Base-by-base conservation (phyloP, 2,797 vertebrate genomes). In the Emys orbicularis region DNA sequence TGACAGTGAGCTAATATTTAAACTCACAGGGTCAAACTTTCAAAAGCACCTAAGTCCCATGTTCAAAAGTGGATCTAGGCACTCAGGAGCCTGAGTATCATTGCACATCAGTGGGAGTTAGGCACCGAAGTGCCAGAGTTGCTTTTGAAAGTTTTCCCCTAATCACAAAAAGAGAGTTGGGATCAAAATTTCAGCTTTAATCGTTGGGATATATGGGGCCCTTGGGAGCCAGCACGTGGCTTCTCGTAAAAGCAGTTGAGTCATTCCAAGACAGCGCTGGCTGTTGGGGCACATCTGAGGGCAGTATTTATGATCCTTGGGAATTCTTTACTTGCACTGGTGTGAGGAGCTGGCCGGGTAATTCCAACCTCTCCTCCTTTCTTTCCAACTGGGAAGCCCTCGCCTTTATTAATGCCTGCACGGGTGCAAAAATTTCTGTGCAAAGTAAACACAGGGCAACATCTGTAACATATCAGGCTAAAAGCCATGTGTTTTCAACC, bases 401-500 rank as follows among this genome's bases (percentile, higher is more conserved):
- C 44, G 50, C 81, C 92, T 96, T 89, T 84, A 83, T 89, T 88
- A 52, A 54, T 0, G 15, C 79, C 87, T 95, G 77, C 94, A 3
- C 92, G 94, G 89, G 87, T 79, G n/a, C 93, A 86, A 94, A 89
- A 84, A 79, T 86, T 68, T 76, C 92, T 95, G 56, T 29, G 34
- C 44, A 44, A 81, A 94, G 21, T 95, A 81, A 96, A 79, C 79
- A 77, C 85, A 83, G 87, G 8, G 11, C 19, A 54, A 94, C 96
- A 86, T 87, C 91, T 92, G 91, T 81, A 84, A 86, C 82, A 41
- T 21, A 82, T 94, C 81, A 85, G 82, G 93, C 96, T 97, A 96
- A 96, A 95, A 93, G 83, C 91, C 96, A 86, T 96, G 89, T 96
- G 84, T 97, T 96, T 79, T 95, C 90, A 96, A 96, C 95, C 96